Conservation (phyloP, 2,888 invertebrate genomes). For the Ernsta delagoae region DNA sequence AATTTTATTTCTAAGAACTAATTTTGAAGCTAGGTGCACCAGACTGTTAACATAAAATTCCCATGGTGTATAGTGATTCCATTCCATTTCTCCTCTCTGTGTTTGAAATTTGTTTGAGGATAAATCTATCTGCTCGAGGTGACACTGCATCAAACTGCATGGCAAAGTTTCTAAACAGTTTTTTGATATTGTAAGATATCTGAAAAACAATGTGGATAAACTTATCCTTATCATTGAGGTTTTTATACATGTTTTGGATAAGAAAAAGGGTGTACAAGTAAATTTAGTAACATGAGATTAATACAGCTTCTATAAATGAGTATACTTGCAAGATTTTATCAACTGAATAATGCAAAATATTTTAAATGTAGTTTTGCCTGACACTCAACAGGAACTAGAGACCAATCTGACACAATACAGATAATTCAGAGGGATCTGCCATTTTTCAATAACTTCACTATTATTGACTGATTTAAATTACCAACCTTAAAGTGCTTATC, state of each 20-base stretch:
- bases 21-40: constrained; percentile 82
- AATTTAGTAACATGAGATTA: too few species aligned
- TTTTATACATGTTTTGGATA: too few species aligned
- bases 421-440: too few species aligned
- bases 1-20: constrained; percentile 78
- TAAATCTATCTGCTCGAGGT: constrained; percentile 83
- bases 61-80: constrained; percentile 53
- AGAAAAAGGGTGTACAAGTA: too few species aligned
- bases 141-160: constrained; percentile 84
- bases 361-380: too few species aligned
- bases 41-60: constrained; percentile 77
- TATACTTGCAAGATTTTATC: too few species aligned
- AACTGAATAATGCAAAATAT: too few species aligned
- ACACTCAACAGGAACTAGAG: too few species aligned
- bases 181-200: constrained; percentile 81
- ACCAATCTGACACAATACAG: too few species aligned
- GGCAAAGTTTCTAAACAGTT: constrained; percentile 84
- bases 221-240: too few species aligned
- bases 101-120: constrained; percentile 82
- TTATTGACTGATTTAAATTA: not conserved
- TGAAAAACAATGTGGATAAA: constrained; percentile 50
- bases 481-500: constrained; percentile 78
- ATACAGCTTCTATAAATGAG: too few species aligned
- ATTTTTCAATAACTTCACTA: too few species aligned
- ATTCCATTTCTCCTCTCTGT: constrained; percentile 41